Evolutionary conservation across 1,140 invertebrate genomes (phyloP).

Genomic region (Orchesella cincta): DNA sequence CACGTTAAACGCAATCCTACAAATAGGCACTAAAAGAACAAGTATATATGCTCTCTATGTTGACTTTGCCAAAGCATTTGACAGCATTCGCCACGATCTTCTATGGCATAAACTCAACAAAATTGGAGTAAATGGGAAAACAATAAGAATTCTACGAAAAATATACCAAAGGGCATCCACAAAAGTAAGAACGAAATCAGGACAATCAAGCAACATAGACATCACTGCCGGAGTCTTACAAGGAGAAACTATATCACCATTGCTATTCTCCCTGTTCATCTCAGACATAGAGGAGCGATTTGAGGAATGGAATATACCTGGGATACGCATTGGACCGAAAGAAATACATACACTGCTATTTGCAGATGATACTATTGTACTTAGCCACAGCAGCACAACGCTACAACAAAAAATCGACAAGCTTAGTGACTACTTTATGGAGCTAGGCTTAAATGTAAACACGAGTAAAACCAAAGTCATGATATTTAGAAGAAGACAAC

Average conservation of each 20-base stretch:
- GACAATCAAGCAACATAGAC: neutral
- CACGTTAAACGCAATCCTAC: constrained; percentile 43
- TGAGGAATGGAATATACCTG: neutral
- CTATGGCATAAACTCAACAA: constrained; percentile 11
- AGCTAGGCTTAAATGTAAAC: constrained; percentile 42
- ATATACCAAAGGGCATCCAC: constrained; percentile 3
- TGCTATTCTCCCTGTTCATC: constrained; percentile 49
- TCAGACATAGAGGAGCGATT: constrained; percentile 39
- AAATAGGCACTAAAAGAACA: neutral
- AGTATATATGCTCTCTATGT: constrained; percentile 14
- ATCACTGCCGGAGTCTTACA: constrained; percentile 1
- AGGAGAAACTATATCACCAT: constrained; percentile 37
- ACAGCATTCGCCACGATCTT: neutral
- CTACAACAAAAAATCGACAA: constrained; percentile 11
- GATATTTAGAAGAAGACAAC: constrained; percentile 38
- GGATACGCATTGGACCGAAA: constrained; percentile 28
- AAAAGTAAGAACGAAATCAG: neutral
- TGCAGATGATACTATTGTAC: constrained; percentile 10
- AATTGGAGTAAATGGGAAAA: constrained; percentile 18
- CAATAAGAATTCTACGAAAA: constrained; percentile 8
- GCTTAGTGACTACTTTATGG: constrained; percentile 34
- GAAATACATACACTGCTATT: neutral
- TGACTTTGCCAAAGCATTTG: constrained; percentile 16
- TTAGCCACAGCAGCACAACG: neutral
- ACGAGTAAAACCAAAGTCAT: constrained; percentile 44